Evolutionary conservation across 2,888 invertebrate genomes (phyloP).

Genomic region (Ormyrus thymus): DNA sequence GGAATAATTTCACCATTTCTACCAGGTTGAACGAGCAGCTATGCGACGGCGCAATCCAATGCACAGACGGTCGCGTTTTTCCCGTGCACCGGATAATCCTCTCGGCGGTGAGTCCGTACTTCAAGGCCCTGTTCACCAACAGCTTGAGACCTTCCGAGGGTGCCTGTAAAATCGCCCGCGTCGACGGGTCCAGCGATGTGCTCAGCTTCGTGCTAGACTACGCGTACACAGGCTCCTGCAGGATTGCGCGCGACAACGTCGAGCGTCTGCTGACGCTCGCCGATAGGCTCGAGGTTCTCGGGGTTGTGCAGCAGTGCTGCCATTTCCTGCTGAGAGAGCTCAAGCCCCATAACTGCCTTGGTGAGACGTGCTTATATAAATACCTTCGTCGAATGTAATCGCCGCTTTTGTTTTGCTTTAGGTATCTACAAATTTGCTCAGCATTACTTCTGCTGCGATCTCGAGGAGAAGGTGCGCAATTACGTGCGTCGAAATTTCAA

Average conservation of each 20-base stretch:
- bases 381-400: not conserved
- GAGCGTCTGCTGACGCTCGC: slow-evolving; percentile 83
- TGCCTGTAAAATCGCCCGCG: not conserved
- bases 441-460: slow-evolving; percentile 82
- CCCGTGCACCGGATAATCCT: slow-evolving; percentile 83
- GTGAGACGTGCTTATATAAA: slow-evolving; percentile 55
- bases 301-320: slow-evolving; percentile 83
- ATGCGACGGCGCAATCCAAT: slow-evolving; percentile 83
- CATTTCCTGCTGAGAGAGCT: slow-evolving; percentile 81
- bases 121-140: slow-evolving; percentile 84
- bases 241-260: slow-evolving; percentile 81
- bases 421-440: slow-evolving; percentile 83
- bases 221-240: slow-evolving; percentile 83
- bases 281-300: slow-evolving; percentile 84
- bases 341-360: slow-evolving; percentile 82
- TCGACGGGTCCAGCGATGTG: slow-evolving; percentile 77
- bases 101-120: slow-evolving; percentile 84
- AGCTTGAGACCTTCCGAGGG: slow-evolving; percentile 74
- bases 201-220: slow-evolving; percentile 84
- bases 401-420: slow-evolving; percentile 35
- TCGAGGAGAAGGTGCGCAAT: slow-evolving; percentile 79
- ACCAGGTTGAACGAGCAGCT: slow-evolving; percentile 79
- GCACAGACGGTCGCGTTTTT: slow-evolving; percentile 80
- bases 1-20: not conserved
- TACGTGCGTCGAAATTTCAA: slow-evolving; percentile 80